Evolutionary conservation across 2,797 vertebrate genomes (phyloP).

Genomic region (Kryptopterus vitreolus): DNA sequence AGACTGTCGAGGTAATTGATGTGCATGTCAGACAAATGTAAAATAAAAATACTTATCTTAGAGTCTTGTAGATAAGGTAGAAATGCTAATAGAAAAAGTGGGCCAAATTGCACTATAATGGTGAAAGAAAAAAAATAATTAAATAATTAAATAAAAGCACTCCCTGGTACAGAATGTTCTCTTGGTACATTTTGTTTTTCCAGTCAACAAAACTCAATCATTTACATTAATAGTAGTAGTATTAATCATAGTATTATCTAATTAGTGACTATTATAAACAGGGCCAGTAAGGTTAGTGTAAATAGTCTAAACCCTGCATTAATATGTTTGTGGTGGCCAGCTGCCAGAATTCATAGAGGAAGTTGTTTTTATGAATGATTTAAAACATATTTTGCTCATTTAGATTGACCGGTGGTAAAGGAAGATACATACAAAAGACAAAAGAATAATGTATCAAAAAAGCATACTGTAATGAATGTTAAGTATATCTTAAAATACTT

Average conservation of each 20-base stretch:
- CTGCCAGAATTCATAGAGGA: not conserved
- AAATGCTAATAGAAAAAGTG: slow-evolving; percentile 46
- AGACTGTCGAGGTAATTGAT: slow-evolving; percentile 62
- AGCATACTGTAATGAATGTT: not conserved
- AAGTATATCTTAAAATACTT: not conserved
- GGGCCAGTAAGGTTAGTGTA: not conserved
- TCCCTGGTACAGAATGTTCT: slow-evolving; percentile 33
- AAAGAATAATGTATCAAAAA: not conserved
- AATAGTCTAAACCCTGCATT: not conserved
- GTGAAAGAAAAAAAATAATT: slow-evolving; percentile 47
- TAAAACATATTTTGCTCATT: not conserved
- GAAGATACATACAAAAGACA: not conserved
- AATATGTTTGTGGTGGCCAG: not conserved
- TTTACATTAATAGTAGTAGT: not conserved
- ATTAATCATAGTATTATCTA: not conserved
- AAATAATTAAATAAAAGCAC: too few relatives aligned
- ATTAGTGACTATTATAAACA: not conserved
- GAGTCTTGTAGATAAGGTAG: slow-evolving; percentile 32
- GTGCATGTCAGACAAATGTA: slow-evolving; percentile 59
- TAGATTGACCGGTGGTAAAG: not conserved
- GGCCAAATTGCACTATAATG: slow-evolving; percentile 31
- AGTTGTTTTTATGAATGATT: not conserved
- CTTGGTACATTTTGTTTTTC: slow-evolving; percentile 24
- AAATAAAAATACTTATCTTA: slow-evolving; percentile 46
- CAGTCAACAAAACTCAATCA: not conserved